phyloP scores from a whole-genome alignment of 2,797 vertebrate genomes.

The Lindbergichthys nudifrons region DNA sequence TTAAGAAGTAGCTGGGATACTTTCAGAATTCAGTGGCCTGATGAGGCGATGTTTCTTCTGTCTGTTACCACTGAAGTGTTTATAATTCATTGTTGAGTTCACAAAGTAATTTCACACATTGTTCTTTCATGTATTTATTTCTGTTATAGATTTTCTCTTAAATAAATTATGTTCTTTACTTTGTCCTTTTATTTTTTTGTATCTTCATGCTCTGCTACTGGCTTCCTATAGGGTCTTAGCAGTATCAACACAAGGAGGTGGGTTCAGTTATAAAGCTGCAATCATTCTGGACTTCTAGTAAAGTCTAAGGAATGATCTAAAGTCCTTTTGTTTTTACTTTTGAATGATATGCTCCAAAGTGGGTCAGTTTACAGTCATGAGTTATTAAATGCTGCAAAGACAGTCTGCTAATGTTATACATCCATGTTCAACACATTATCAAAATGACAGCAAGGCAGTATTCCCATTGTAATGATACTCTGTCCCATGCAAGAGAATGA shows the following conservation, averaged over 20 bases:
- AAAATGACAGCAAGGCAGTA: slow-evolving; percentile 18
- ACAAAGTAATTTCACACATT: slow-evolving; percentile 67
- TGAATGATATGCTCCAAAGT: neutral
- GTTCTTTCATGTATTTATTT: slow-evolving; percentile 84
- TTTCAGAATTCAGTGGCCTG: slow-evolving; percentile 64
- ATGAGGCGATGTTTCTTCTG: slow-evolving; percentile 59
- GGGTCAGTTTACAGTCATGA: neutral
- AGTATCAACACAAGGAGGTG: neutral
- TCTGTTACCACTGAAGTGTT: slow-evolving; percentile 76
- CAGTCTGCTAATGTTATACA: slow-evolving; percentile 17
- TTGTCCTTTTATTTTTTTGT: slow-evolving; percentile 34
- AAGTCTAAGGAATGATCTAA: neutral
- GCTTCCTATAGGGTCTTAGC: slow-evolving; percentile 1
- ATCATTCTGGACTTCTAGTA: neutral
- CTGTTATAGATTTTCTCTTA: slow-evolving; percentile 81
- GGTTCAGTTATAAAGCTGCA: neutral
- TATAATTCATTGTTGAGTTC: slow-evolving; percentile 67
- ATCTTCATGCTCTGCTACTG: neutral
- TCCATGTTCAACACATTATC: neutral
- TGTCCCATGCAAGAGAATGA: slow-evolving; percentile 4
- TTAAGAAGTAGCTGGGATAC: slow-evolving; percentile 65
- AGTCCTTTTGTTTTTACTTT: slow-evolving; percentile 7
- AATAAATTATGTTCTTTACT: slow-evolving; percentile 86
- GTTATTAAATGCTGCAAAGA: slow-evolving; percentile 1
- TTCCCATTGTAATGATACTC: neutral